These are phyloP conservation scores for Parnassius smintheus DNA, from an alignment of 2,888 invertebrate genomes.

Conservation along the genomic window DNA sequence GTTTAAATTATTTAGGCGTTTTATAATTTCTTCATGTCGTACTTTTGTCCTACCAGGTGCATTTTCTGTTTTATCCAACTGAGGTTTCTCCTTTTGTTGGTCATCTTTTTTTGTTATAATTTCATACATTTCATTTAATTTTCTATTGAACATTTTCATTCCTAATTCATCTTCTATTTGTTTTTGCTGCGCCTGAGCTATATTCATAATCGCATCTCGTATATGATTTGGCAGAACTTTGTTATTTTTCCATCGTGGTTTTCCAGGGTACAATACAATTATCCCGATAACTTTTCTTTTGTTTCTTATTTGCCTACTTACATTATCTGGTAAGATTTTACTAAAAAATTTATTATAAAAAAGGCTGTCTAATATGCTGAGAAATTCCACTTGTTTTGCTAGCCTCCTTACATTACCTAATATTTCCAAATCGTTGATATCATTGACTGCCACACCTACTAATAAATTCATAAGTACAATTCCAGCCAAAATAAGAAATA, in stretches of 20 bases:
- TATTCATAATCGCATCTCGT: constrained; percentile 66
- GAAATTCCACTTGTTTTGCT: constrained; percentile 79
- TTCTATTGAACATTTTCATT: constrained; percentile 50
- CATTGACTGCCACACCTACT: constrained; percentile 82
- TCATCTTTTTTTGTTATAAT: constrained; percentile 49
- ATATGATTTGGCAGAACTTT: constrained; percentile 60
- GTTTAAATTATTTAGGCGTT: constrained; percentile 56
- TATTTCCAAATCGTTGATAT: constrained; percentile 79
- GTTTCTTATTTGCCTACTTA: constrained; percentile 57
- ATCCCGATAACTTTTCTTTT: constrained; percentile 58
- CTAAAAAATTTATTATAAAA: constrained; percentile 69
- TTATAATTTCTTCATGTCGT: constrained; percentile 54
- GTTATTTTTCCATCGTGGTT: constrained; percentile 54
- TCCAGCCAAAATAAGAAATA: constrained; percentile 78
- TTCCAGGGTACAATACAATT: constrained; percentile 64
- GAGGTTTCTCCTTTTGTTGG: constrained; percentile 33
- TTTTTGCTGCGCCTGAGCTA: constrained; percentile 62
- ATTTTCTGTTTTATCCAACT: constrained; percentile 28
- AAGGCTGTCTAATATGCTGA: constrained; percentile 74
- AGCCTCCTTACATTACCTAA: constrained; percentile 78
- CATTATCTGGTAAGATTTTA: constrained; percentile 54
- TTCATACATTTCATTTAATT: constrained; percentile 63
- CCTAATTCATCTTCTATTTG: constrained; percentile 59
- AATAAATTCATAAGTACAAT: constrained; percentile 82
- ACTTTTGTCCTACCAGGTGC: constrained; percentile 34